Conservation (phyloP, 2,888 invertebrate species). For the Cephus pulcher region DNA sequence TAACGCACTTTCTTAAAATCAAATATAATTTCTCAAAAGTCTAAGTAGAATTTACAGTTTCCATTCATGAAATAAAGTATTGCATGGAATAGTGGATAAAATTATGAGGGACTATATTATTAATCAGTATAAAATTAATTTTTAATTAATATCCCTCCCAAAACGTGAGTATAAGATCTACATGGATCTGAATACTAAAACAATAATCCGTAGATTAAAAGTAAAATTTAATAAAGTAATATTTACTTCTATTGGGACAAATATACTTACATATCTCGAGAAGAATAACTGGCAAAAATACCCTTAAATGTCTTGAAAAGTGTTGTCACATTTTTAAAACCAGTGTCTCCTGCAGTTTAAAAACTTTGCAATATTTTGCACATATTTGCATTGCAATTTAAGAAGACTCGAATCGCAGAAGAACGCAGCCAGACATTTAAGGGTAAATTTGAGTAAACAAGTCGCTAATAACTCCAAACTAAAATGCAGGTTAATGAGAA, state of each 20-base stretch:
- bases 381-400: neutral
- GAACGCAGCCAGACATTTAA: neutral
- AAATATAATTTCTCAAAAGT: neutral
- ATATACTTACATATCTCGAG: neutral
- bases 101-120: neutral
- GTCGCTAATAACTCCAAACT: constrained; percentile 56
- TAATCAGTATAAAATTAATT: neutral
- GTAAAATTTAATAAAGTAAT: neutral
- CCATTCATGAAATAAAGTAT: neutral
- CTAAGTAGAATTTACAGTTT: neutral
- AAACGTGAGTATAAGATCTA: neutral
- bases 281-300: constrained; percentile 10
- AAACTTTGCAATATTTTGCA: neutral
- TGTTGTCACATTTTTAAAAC: neutral
- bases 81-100: neutral
- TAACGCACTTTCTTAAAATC: neutral
- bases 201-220: neutral
- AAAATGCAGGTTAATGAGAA: constrained; percentile 72
- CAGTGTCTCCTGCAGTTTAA: neutral
- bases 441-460: constrained; percentile 6
- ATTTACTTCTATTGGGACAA: constrained; percentile 6
- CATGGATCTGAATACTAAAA: neutral
- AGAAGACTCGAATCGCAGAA: neutral
- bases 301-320: constrained; percentile 27
- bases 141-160: neutral